Conservation (phyloP, 2,113 vertebrate genomes). For the Pelecanoides urinatrix region DNA sequence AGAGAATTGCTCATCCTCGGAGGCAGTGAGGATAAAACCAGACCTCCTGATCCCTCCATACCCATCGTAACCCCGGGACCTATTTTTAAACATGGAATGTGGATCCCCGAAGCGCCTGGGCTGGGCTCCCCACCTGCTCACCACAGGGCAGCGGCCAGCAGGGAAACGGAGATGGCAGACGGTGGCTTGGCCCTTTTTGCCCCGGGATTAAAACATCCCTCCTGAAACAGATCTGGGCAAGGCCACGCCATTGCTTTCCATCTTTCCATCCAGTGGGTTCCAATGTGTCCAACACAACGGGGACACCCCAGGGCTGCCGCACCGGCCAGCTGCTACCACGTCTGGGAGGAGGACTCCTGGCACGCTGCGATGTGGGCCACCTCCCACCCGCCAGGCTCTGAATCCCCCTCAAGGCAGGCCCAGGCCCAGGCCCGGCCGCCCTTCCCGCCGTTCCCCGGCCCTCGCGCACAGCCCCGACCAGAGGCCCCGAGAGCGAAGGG, state of each 20-base stretch:
- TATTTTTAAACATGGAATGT: background rate
- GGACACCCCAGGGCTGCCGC: background rate
- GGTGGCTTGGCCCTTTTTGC: background rate
- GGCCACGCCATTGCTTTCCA: accelerated
- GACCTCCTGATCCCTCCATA: background rate
- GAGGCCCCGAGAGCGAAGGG: background rate
- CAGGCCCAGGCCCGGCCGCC: background rate
- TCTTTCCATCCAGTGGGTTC: accelerated
- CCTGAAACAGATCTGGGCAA: background rate
- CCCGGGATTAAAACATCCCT: background rate
- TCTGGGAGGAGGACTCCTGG: background rate
- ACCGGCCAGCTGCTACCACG: background rate
- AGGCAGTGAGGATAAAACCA: background rate
- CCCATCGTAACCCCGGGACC: background rate
- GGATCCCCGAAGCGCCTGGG: accelerated
- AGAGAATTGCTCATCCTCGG: accelerated
- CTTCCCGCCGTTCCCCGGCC: background rate
- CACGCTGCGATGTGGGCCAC: accelerated
- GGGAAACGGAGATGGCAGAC: accelerated
- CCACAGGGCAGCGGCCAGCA: accelerated
- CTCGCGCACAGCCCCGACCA: background rate
- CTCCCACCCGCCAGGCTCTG: too few species aligned
- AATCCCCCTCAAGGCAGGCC: background rate
- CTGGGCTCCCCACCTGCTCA: background rate
- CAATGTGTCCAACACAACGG: accelerated